Percentiles rank a stretch among this genome's conserved stretches.
Conservation (phyloP, 2,888 invertebrate genomes). For the Chrysomela aeneicollis region DNA sequence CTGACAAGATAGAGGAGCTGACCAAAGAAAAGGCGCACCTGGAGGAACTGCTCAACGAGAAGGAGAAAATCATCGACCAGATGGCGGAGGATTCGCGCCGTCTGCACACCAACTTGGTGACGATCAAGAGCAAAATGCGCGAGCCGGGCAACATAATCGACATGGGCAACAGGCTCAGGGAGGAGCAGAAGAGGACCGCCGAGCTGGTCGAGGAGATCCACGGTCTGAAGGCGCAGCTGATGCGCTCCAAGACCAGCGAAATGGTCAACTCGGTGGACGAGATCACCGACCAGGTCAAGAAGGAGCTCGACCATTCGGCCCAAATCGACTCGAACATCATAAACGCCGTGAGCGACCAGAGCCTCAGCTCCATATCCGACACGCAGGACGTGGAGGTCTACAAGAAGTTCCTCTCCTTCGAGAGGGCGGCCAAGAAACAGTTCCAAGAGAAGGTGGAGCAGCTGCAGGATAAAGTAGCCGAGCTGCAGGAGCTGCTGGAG, state of each 20-base stretch:
- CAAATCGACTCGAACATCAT: conserved; percentile 68
- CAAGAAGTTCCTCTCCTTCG: conserved; percentile 46
- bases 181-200: conserved; percentile 63
- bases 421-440: conserved; percentile 43
- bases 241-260: conserved; percentile 56
- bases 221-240: conserved; percentile 48
- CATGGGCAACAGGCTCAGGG: conserved; percentile 66
- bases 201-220: conserved; percentile 56
- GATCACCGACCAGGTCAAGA: conserved; percentile 66
- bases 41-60: conserved; percentile 67
- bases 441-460: conserved; percentile 39
- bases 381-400: conserved; percentile 57
- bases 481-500: conserved; percentile 63
- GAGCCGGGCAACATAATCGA: conserved; percentile 64
- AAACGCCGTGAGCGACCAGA: conserved; percentile 63
- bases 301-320: conserved; percentile 69
- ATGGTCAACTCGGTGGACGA: conserved; percentile 62
- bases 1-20: conserved; percentile 54
- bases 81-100: conserved; percentile 67
- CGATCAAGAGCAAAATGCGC: conserved; percentile 61
- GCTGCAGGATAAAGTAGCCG: conserved; percentile 54
- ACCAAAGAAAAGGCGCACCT: conserved; percentile 66
- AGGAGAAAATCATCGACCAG: conserved; percentile 67
- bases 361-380: conserved; percentile 48
- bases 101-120: conserved; percentile 64